Evolutionary conservation across 2,113 vertebrate species (phyloP).

Genomic region (Menura novaehollandiae): DNA sequence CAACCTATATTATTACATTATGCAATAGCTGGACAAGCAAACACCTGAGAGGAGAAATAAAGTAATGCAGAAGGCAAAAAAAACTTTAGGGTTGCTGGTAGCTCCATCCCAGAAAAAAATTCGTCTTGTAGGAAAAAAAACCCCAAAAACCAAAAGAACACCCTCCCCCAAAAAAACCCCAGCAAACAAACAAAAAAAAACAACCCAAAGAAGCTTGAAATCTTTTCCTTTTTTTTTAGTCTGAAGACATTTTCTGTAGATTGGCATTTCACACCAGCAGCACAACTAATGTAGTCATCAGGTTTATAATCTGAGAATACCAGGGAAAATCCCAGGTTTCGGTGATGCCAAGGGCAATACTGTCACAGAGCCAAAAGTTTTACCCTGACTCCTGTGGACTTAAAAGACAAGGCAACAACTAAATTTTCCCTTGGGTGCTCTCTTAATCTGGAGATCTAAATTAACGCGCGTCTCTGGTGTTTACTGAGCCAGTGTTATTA

Average conservation of each 20-base stretch:
- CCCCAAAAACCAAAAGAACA: not conserved
- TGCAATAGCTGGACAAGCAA: not conserved
- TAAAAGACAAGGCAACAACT: not conserved
- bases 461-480: not conserved
- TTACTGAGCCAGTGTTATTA: not conserved
- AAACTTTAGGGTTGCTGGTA: not conserved
- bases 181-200: not conserved
- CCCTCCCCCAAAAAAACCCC: accelerated
- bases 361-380: not conserved
- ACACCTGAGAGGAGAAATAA: not conserved
- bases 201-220: not conserved
- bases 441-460: slow-evolving; percentile 47
- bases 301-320: not conserved
- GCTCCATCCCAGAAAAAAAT: not conserved
- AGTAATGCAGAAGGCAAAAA: not conserved
- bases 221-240: not conserved
- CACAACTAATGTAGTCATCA: not conserved
- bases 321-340: not conserved
- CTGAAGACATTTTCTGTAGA: not conserved
- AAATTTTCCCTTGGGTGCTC: not conserved
- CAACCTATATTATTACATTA: not conserved
- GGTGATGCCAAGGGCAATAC: not conserved
- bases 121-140: not conserved
- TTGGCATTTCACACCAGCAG: not conserved
- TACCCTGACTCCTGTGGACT: not conserved